A percentile compares a stretch with the other conserved stretches of the same genome.
These are phyloP conservation scores for Zosterops lateralis DNA, from an alignment of 2,113 vertebrate species.

Conservation along the genomic window DNA sequence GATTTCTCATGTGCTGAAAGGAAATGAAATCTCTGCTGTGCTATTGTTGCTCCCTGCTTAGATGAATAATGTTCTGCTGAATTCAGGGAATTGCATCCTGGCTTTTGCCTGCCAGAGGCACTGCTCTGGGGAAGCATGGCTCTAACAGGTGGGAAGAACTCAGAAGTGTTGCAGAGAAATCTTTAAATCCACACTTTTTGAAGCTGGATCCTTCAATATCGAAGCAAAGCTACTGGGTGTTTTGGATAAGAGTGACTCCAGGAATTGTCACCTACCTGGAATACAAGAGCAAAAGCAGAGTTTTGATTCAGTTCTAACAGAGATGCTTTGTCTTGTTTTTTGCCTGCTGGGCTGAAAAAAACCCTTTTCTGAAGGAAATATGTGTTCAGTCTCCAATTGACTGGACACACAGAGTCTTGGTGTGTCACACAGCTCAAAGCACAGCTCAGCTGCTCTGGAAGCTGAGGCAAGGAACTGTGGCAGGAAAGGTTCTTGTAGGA, in stretches of 20 bases:
- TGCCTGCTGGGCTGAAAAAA: not conserved
- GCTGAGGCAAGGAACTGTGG: not conserved
- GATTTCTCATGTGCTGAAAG: slow-evolving; percentile 7
- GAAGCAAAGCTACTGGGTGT: not conserved
- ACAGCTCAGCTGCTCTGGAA: not conserved
- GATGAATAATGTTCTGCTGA: not conserved
- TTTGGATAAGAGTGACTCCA: not conserved
- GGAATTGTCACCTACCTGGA: not conserved
- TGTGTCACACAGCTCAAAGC: not conserved
- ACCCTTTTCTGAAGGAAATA: not conserved
- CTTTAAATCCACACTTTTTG: not conserved
- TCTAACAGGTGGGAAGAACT: not conserved
- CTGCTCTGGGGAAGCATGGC: fast-evolving
- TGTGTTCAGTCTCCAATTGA: not conserved
- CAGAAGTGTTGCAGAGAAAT: not conserved
- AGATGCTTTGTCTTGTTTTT: not conserved
- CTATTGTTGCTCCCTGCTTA: slow-evolving; percentile 1
- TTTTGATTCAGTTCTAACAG: not conserved
- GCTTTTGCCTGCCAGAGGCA: not conserved
- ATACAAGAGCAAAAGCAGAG: not conserved
- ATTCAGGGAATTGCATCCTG: not conserved
- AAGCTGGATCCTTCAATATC: not conserved
- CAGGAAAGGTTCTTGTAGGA: not conserved
- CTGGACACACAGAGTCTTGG: not conserved
- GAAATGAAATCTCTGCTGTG: slow-evolving; percentile 42